These are phyloP conservation scores for Cryptotermes secundus DNA, from an alignment of 1,140 invertebrate genomes.

Conservation along the genomic window DNA sequence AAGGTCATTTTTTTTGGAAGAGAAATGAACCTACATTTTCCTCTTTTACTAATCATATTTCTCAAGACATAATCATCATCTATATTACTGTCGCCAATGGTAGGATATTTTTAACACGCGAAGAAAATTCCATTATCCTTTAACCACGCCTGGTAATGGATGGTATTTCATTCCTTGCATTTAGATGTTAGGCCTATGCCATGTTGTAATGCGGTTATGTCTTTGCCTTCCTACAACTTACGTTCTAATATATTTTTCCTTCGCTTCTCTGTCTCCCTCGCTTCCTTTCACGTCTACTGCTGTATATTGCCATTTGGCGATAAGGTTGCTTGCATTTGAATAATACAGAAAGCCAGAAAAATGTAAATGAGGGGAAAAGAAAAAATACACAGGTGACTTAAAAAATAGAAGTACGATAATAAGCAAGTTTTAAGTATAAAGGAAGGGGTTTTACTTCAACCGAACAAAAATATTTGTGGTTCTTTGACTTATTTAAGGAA, in stretches of 20 bases:
- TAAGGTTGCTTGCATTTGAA: slow-evolving; percentile 1
- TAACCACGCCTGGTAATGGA: neutral
- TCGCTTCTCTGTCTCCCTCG: neutral
- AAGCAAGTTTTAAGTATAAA: neutral
- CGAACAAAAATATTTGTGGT: no score
- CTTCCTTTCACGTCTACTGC: neutral
- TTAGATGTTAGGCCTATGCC: neutral
- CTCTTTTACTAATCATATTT: slow-evolving; percentile 11
- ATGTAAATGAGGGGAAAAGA: neutral
- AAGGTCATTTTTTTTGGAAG: neutral
- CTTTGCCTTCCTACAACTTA: slow-evolving; percentile 1
- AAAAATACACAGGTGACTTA: neutral
- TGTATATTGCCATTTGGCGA: slow-evolving; percentile 9
- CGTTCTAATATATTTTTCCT: neutral
- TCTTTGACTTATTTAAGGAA: no score
- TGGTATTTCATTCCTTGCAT: slow-evolving; percentile 11
- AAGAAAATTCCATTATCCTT: slow-evolving; percentile 20
- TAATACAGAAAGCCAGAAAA: neutral
- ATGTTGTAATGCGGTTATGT: slow-evolving; percentile 10
- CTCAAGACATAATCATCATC: slow-evolving; percentile 16
- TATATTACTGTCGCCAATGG: slow-evolving; percentile 6
- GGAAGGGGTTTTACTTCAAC: neutral
- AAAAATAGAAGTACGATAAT: neutral
- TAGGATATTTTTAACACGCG: slow-evolving; percentile 13
- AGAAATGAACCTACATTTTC: neutral